Percentiles rank a stretch among this genome's conserved stretches.
Evolutionary conservation across 2,888 invertebrate genomes (phyloP).

Genomic region (Rhimphoctona megacephalus): DNA sequence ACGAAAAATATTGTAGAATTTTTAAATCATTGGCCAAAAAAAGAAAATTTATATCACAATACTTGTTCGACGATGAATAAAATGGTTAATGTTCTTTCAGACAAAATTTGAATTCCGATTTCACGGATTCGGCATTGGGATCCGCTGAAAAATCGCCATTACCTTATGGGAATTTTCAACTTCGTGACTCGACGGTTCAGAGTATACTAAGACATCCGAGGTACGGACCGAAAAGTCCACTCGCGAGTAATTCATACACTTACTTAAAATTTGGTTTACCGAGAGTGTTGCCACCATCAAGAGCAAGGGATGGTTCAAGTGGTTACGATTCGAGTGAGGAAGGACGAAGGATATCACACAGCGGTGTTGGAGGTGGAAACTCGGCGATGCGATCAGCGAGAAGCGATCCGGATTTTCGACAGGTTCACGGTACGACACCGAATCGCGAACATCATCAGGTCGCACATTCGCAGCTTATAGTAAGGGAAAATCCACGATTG

Average conservation of each 20-base stretch:
- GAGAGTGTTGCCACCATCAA: slow-evolving; percentile 93
- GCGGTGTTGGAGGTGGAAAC: slow-evolving; percentile 88
- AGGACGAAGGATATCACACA: slow-evolving; percentile 80
- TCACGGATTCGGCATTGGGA: slow-evolving; percentile 96
- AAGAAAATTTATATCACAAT: not conserved
- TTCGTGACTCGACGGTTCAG: slow-evolving; percentile 96
- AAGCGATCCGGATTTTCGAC: slow-evolving; percentile 93
- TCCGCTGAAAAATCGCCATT: slow-evolving; percentile 96
- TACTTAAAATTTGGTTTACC: slow-evolving; percentile 97
- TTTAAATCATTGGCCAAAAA: not conserved
- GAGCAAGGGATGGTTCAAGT: slow-evolving; percentile 93
- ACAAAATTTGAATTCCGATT: slow-evolving; percentile 97
- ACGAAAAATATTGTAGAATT: not conserved
- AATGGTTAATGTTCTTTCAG: slow-evolving; percentile 85
- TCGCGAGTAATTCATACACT: slow-evolving; percentile 96
- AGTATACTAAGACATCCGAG: slow-evolving; percentile 95
- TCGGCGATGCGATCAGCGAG: slow-evolving; percentile 89
- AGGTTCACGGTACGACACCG: slow-evolving; percentile 78
- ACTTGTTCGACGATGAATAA: not conserved
- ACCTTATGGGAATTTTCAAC: slow-evolving; percentile 97
- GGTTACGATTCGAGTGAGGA: slow-evolving; percentile 96
- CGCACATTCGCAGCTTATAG: slow-evolving; percentile 78
- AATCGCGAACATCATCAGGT: slow-evolving; percentile 71
- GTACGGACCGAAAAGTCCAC: slow-evolving; percentile 95
- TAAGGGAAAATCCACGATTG: slow-evolving; percentile 78